Percentiles rank a stretch among this genome's conserved stretches.
These are phyloP conservation scores for Aspidoscelis tigris DNA, from an alignment of 2,113 vertebrate genomes.

Conservation along the genomic window DNA sequence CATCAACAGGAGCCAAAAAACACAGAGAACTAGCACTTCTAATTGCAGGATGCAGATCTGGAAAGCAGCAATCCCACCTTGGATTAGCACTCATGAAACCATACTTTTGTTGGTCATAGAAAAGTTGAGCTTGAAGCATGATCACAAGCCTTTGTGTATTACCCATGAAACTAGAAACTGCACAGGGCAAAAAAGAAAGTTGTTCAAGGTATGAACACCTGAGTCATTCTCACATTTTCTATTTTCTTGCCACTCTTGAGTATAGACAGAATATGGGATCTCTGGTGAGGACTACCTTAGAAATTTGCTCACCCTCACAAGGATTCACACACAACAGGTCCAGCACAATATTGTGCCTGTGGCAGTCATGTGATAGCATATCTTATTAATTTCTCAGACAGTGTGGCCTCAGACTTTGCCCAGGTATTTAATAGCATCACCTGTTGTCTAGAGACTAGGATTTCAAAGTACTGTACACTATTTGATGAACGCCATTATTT, in stretches of 20 bases:
- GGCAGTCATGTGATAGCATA: slow-evolving; percentile 50
- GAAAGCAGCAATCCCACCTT: too few species aligned
- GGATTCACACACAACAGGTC: slow-evolving; percentile 50
- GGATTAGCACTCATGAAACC: too few species aligned
- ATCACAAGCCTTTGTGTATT: too few species aligned
- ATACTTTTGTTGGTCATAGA: too few species aligned
- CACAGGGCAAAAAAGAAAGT: too few species aligned
- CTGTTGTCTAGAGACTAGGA: slow-evolving; percentile 55
- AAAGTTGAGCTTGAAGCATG: too few species aligned
- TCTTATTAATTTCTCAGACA: slow-evolving; percentile 70
- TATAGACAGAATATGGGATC: slow-evolving; percentile 35
- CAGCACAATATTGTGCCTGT: neutral
- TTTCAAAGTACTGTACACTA: neutral
- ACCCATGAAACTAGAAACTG: too few species aligned
- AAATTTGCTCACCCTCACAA: slow-evolving; percentile 42
- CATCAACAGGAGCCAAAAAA: too few species aligned
- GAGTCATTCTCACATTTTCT: neutral
- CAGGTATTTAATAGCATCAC: slow-evolving; percentile 73
- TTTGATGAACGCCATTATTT: slow-evolving; percentile 3
- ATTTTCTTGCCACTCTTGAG: too few species aligned
- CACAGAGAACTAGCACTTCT: too few species aligned
- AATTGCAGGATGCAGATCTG: too few species aligned
- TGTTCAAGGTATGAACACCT: neutral
- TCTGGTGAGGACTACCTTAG: slow-evolving; percentile 5
- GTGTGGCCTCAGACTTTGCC: slow-evolving; percentile 72